phyloP scores from a whole-genome alignment of 2,113 vertebrate species.

The Dinomys branickii region DNA sequence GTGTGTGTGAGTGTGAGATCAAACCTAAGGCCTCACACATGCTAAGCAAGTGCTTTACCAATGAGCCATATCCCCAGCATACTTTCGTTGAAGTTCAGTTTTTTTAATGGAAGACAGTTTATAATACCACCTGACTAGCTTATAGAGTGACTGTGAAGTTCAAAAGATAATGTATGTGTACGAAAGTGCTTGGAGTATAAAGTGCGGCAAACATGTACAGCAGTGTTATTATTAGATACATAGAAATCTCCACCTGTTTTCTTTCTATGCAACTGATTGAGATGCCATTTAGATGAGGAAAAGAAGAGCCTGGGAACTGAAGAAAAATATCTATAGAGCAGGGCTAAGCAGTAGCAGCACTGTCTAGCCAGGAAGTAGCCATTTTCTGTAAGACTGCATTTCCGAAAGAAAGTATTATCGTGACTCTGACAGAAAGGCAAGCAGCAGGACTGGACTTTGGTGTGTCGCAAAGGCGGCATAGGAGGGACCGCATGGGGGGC shows the following conservation, averaged over 20 bases:
- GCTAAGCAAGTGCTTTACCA: not conserved
- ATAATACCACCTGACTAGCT: not conserved
- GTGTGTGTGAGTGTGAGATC: not conserved
- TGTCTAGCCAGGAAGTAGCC: conserved; percentile 7
- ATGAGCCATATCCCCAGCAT: not conserved
- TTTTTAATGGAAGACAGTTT: not conserved
- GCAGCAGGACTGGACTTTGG: not conserved
- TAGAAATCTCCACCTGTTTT: not conserved
- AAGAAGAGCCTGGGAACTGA: conserved; percentile 6
- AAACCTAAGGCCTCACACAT: not conserved
- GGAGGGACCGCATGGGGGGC: too few relatives aligned
- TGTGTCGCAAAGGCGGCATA: not conserved
- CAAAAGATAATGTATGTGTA: not conserved
- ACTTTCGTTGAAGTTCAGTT: not conserved
- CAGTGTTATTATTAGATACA: not conserved
- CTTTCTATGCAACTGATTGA: conserved; percentile 39
- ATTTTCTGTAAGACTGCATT: conserved; percentile 1
- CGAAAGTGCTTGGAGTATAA: not conserved
- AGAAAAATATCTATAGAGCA: conserved; percentile 11
- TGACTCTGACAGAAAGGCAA: not conserved
- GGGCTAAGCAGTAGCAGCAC: conserved; percentile 3
- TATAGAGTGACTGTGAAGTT: not conserved
- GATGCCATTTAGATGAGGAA: conserved; percentile 31
- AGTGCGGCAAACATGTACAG: not conserved
- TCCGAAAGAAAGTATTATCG: not conserved